These are phyloP conservation scores for Electrophaes corylata DNA, from an alignment of 2,888 invertebrate genomes.

Conservation along the genomic window DNA sequence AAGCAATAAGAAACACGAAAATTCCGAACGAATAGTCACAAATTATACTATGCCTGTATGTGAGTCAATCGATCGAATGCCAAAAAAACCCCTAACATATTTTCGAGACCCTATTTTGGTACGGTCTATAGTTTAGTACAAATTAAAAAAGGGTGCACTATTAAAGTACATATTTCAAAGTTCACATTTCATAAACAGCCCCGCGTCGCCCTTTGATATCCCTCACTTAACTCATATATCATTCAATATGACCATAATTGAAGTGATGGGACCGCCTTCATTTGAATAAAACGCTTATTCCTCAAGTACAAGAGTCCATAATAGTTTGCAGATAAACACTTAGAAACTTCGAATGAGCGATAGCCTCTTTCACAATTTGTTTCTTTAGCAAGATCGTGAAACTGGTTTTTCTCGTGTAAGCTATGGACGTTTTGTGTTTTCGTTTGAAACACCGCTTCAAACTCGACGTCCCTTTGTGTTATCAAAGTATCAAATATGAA, in stretches of 20 bases:
- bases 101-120: constrained; percentile 69
- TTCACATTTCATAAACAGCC: constrained; percentile 79
- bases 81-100: constrained; percentile 55
- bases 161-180: constrained; percentile 78
- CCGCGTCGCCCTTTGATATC: constrained; percentile 81
- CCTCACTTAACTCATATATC: constrained; percentile 84
- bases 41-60: constrained; percentile 62
- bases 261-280: constrained; percentile 63
- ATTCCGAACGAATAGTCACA: constrained; percentile 68
- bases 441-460: constrained; percentile 67
- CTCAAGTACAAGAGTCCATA: constrained; percentile 61
- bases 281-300: constrained; percentile 69
- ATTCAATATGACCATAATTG: constrained; percentile 83
- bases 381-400: constrained; percentile 78
- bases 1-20: constrained; percentile 83
- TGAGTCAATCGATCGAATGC: constrained; percentile 56
- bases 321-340: constrained; percentile 52
- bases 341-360: constrained; percentile 74
- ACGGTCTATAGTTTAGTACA: constrained; percentile 77
- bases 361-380: constrained; percentile 84
- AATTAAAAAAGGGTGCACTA: constrained; percentile 81
- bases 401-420: constrained; percentile 79
- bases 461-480: constrained; percentile 78
- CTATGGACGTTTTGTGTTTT: constrained; percentile 69
- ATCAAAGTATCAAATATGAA: constrained; percentile 83